Evolutionary conservation across 2,113 vertebrate species (phyloP).

Genomic region (Chloebia gouldiae): DNA sequence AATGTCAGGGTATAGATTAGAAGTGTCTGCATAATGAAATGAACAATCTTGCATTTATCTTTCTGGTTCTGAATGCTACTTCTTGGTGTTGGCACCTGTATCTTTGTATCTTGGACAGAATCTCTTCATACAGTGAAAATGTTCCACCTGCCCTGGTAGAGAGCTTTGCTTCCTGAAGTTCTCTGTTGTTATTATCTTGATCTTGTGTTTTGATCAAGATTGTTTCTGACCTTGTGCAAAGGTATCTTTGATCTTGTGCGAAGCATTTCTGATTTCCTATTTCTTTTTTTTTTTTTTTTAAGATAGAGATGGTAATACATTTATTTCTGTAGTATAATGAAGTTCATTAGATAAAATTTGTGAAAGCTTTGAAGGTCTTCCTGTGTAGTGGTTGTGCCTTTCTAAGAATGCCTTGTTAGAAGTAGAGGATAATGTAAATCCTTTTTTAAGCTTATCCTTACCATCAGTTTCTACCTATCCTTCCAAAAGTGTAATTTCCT

Average conservation of each 20-base stretch:
- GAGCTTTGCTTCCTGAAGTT: neutral
- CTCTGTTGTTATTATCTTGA: neutral
- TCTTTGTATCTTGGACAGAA: neutral
- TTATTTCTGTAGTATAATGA: neutral
- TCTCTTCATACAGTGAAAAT: neutral
- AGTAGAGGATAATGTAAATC: neutral
- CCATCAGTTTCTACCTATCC: neutral
- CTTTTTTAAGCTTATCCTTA: neutral
- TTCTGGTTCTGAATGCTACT: neutral
- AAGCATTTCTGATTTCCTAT: neutral
- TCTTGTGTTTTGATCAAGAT: neutral
- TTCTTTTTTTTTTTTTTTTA: neutral
- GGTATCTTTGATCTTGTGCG: neutral
- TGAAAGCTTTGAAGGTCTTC: neutral
- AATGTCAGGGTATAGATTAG: neutral
- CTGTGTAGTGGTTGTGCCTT: neutral
- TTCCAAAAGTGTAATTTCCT: neutral
- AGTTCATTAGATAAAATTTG: neutral
- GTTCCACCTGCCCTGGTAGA: neutral
- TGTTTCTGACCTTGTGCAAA: neutral
- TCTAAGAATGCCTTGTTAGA: neutral
- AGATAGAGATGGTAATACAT: neutral
- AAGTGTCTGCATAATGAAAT: neutral
- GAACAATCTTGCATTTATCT: neutral
- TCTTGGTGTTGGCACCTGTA: neutral